Conservation (phyloP, 2,113 vertebrate genomes). For the Clarias magur region DNA sequence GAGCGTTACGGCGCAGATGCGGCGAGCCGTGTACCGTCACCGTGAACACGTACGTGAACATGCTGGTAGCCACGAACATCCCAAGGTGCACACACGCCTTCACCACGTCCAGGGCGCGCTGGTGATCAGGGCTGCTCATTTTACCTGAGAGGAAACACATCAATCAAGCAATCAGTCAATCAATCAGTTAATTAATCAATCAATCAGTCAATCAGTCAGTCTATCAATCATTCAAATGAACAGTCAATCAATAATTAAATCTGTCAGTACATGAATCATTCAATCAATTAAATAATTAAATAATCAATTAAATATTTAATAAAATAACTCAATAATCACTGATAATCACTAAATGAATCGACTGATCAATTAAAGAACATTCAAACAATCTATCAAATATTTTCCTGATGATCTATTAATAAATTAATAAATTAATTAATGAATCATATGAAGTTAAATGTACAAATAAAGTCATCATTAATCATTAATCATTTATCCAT, state of each 20-base stretch:
- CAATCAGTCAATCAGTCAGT: neutral
- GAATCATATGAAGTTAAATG: too few relatives aligned
- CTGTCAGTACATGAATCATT: neutral
- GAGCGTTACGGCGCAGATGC: constrained; percentile 54
- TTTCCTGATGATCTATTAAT: neutral
- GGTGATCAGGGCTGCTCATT: constrained; percentile 55
- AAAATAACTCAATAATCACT: too few relatives aligned
- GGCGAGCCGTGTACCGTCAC: constrained; percentile 46
- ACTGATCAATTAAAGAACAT: too few relatives aligned
- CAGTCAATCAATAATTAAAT: neutral
- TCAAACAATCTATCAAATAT: neutral
- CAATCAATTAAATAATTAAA: neutral
- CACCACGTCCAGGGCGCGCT: constrained; percentile 41
- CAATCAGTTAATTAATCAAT: neutral
- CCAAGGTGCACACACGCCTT: constrained; percentile 59
- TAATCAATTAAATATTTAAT: neutral
- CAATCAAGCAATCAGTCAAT: neutral
- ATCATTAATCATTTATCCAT: neutral
- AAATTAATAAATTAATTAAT: too few relatives aligned
- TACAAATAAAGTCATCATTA: too few relatives aligned
- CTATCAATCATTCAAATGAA: neutral
- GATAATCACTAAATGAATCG: too few relatives aligned
- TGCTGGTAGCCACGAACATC: constrained; percentile 59
- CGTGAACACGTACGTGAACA: constrained; percentile 56
- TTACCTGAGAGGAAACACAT: constrained; percentile 24